These are phyloP conservation scores for Amazona finschi DNA, from an alignment of 2,797 vertebrate species.

Conservation along the genomic window DNA sequence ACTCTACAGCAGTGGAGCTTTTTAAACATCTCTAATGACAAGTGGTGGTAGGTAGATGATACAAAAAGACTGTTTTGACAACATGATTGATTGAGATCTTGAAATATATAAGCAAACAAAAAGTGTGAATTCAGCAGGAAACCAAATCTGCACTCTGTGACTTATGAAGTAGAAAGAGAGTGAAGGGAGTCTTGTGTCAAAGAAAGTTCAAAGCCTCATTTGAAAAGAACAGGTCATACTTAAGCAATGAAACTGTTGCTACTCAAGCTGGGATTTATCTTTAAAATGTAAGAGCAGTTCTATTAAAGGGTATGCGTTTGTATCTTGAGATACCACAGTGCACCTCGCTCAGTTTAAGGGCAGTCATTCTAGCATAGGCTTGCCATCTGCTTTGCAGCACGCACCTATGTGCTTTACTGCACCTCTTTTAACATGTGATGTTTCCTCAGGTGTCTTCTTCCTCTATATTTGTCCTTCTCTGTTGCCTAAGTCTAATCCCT, in stretches of 20 bases:
- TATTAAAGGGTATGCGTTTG: neutral
- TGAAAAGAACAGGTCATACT: neutral
- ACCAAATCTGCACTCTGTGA: neutral
- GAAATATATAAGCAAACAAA: constrained; percentile 53
- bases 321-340: neutral
- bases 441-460: neutral
- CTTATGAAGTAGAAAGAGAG: neutral
- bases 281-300: neutral
- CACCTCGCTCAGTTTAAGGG: rapidly evolving
- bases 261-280: neutral
- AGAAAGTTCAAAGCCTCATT: neutral
- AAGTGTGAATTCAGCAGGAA: constrained; percentile 48
- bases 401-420: neutral
- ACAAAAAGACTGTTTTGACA: constrained; percentile 65
- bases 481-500: neutral
- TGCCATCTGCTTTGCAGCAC: neutral
- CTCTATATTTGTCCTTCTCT: neutral
- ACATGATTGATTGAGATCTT: constrained; percentile 53
- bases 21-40: constrained; percentile 57
- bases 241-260: neutral
- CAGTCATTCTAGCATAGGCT: neutral
- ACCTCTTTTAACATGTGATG: rapidly evolving
- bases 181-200: neutral
- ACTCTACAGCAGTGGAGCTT: constrained; percentile 40
- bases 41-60: constrained; percentile 49